Evolutionary conservation across 2,888 invertebrate genomes (phyloP).

Genomic region (Crossocerus cetratus): DNA sequence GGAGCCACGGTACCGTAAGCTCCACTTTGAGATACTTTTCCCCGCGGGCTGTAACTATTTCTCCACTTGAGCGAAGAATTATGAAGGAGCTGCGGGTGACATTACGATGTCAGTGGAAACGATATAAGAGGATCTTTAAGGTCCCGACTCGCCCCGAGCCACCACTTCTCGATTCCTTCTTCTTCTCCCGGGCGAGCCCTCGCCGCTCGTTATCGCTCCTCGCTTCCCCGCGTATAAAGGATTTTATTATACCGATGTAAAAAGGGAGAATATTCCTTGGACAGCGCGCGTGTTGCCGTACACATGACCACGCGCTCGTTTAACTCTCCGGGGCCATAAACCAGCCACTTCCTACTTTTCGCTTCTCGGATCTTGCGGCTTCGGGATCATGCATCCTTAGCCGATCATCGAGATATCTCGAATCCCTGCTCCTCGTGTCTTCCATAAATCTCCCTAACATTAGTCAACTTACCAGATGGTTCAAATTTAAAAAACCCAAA

Average conservation of each 20-base stretch:
- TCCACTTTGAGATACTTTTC: conserved; percentile 26
- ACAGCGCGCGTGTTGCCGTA: conserved; percentile 18
- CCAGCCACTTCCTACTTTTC: background rate
- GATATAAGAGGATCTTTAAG: conserved; percentile 52
- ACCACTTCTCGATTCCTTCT: conserved; percentile 25
- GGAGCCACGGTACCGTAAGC: background rate
- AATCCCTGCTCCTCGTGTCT: too few species aligned
- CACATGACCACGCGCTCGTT: conserved; percentile 7
- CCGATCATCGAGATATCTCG: too few species aligned
- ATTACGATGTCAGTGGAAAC: conserved; percentile 48
- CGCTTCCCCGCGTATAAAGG: conserved; percentile 11
- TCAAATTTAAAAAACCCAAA: too few species aligned
- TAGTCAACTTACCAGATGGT: too few species aligned
- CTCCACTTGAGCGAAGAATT: conserved; percentile 63
- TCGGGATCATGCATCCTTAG: too few species aligned
- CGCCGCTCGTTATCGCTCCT: conserved; percentile 14
- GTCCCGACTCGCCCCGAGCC: conserved; percentile 31
- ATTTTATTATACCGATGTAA: conserved; percentile 37
- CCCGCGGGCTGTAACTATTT: conserved; percentile 57
- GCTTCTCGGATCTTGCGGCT: too few species aligned
- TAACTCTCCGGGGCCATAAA: conserved; percentile 18
- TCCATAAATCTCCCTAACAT: too few species aligned
- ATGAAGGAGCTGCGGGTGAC: conserved; percentile 65
- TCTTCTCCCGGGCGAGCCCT: background rate
- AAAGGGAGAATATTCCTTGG: conserved; percentile 13